phyloP scores from a whole-genome alignment of 2,888 invertebrate genomes.

The Galeruca laticollis region DNA sequence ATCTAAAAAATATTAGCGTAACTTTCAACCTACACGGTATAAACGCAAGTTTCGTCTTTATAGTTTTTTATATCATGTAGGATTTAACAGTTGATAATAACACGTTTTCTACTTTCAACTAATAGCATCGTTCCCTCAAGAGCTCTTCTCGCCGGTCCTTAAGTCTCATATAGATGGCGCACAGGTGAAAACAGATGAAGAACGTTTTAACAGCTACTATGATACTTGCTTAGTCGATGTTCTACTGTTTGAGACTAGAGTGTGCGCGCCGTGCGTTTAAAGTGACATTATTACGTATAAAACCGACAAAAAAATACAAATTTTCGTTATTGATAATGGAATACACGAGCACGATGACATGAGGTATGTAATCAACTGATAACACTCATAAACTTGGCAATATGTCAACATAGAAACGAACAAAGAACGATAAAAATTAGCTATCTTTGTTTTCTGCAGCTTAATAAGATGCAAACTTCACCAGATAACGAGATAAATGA shows the following conservation, averaged over 20 bases:
- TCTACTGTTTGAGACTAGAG: slow-evolving; percentile 71
- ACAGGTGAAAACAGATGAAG: slow-evolving; percentile 62
- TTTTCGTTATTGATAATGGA: slow-evolving; percentile 28
- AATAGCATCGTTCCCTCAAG: slow-evolving; percentile 25
- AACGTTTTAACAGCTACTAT: slow-evolving; percentile 59
- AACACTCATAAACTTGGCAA: slow-evolving; percentile 5
- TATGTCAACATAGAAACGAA: slow-evolving; percentile 21
- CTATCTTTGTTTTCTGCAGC: slow-evolving; percentile 14
- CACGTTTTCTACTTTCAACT: slow-evolving; percentile 33
- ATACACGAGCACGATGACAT: slow-evolving; percentile 22
- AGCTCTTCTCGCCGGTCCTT: slow-evolving; percentile 34
- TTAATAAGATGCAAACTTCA: slow-evolving; percentile 47
- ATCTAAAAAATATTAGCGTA: not conserved
- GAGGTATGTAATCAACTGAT: slow-evolving; percentile 25
- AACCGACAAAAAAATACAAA: slow-evolving; percentile 6
- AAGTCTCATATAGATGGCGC: slow-evolving; percentile 62
- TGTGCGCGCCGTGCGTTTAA: slow-evolving; percentile 71
- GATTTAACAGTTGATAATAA: slow-evolving; percentile 28
- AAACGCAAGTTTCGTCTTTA: not conserved
- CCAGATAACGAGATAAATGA: slow-evolving; percentile 36
- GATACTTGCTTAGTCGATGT: slow-evolving; percentile 66
- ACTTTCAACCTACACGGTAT: slow-evolving; percentile 7
- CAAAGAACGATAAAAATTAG: slow-evolving; percentile 18
- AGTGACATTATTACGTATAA: slow-evolving; percentile 31
- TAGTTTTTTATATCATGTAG: slow-evolving; percentile 18